Base-by-base conservation (phyloP, 2,113 vertebrate genomes). In the Struthidea cinerea region DNA sequence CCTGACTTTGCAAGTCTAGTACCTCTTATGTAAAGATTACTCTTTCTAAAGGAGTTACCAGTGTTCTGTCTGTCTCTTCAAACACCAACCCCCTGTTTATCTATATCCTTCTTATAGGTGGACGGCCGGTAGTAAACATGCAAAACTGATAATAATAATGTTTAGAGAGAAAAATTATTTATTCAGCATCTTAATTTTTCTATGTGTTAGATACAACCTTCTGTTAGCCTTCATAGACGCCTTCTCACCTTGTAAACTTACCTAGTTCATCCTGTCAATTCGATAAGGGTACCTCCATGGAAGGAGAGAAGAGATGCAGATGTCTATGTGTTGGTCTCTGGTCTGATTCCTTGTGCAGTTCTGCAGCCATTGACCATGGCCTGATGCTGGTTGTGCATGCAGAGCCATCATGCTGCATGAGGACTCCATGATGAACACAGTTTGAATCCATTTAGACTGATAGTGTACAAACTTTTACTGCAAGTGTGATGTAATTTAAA, bases 401-500 rank as follows among this genome's bases (percentile, higher is more conserved):
- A 30, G 21, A 17, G 10, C 16, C 24, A 18, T 24, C 0, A 0
- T 7, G 7, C 35, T 52, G 3, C 33, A 21, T 56, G 32, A 64
- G 9, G 15, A 22, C 7, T 73, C 17, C 1, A 0, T 26, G 22
- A 44, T 21, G 7, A 91, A 75, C 30, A 11, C 6, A 87, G 24
- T 47, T 17, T 52, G 27, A 68, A 22, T 32, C 11, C 47, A n/a
- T 70, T 16, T 30, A 42, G 30, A 59, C 28, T 42, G 33, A 18
- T 2, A 52, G 7, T 12, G 13, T 42, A 37, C 18, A 41, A 41
- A 46, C 9, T 2, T 71, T 24, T 67, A 19, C 12, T 78, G 18
- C 7, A 64, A 68, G 9, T 18, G 16, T 17, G 30, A 56, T 52
- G 22, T 9, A 44, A 23, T 82, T 91, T 39, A 56, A 93, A n/a